phyloP scores from a whole-genome alignment of 1,140 invertebrate species.

The Leptopilina clavipes region DNA sequence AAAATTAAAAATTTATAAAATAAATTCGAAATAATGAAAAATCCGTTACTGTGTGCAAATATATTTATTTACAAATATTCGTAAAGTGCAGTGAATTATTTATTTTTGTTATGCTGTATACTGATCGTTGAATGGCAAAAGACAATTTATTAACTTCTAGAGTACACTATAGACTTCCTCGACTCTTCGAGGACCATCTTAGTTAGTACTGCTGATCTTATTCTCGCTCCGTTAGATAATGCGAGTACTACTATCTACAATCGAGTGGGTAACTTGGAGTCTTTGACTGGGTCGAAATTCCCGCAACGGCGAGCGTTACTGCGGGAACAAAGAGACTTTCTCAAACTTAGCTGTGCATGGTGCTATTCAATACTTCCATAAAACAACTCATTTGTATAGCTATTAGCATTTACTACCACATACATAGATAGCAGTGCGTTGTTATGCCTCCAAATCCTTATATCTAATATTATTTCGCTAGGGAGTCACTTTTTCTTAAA shows the following conservation, averaged over 20 bases:
- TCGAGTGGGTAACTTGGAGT: conserved; percentile 21
- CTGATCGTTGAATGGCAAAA: background rate
- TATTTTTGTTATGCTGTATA: background rate
- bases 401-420: background rate
- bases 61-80: background rate
- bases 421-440: background rate
- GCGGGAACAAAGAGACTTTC: conserved; percentile 45
- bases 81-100: background rate
- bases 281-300: conserved; percentile 48
- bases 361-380: conserved; percentile 23
- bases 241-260: conserved; percentile 38
- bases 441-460: background rate
- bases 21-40: too few relatives aligned
- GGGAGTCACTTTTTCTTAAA: too few relatives aligned
- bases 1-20: too few relatives aligned
- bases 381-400: conserved; percentile 6
- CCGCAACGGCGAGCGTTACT: conserved; percentile 59
- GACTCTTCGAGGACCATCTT: conserved; percentile 11
- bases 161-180: conserved; percentile 14
- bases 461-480: background rate
- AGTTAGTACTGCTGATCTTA: conserved; percentile 41
- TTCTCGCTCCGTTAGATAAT: conserved; percentile 62
- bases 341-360: background rate
- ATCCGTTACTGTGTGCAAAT: too few relatives aligned
- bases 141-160: conserved; percentile 12